Evolutionary conservation across 2,797 vertebrate genomes (phyloP).

Genomic region (Macrochelys suwanniensis): DNA sequence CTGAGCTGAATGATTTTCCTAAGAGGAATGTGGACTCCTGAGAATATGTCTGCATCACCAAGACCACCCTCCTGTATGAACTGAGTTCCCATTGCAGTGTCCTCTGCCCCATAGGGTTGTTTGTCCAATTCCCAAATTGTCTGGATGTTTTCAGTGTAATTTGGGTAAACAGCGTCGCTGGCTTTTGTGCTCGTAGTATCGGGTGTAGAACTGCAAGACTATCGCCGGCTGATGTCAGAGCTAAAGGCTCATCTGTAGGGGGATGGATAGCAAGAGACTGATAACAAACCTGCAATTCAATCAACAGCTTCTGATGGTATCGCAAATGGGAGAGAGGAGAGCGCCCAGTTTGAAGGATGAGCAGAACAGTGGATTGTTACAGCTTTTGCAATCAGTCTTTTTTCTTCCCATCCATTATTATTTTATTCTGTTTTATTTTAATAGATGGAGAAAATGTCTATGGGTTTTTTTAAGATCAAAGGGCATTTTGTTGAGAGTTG

Average conservation of each 20-base stretch:
- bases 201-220: background rate
- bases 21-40: rapidly evolving
- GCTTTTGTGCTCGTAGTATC: rapidly evolving
- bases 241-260: constrained; percentile 30
- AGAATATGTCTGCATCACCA: background rate
- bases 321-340: background rate
- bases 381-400: background rate
- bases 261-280: constrained; percentile 43
- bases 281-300: constrained; percentile 52
- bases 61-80: rapidly evolving
- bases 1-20: rapidly evolving
- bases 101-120: rapidly evolving
- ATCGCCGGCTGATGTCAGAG: background rate
- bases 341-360: background rate
- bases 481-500: background rate
- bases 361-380: background rate
- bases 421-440: background rate
- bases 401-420: background rate
- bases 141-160: background rate
- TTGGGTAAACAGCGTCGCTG: rapidly evolving
- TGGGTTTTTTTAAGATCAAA: background rate
- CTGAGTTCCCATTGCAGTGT: background rate
- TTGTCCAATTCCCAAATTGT: background rate
- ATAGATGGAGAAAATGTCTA: rapidly evolving
- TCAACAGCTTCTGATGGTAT: constrained; percentile 37